These are phyloP conservation scores for Glomeris maerens DNA, from an alignment of 1,140 invertebrate genomes.

Conservation along the genomic window DNA sequence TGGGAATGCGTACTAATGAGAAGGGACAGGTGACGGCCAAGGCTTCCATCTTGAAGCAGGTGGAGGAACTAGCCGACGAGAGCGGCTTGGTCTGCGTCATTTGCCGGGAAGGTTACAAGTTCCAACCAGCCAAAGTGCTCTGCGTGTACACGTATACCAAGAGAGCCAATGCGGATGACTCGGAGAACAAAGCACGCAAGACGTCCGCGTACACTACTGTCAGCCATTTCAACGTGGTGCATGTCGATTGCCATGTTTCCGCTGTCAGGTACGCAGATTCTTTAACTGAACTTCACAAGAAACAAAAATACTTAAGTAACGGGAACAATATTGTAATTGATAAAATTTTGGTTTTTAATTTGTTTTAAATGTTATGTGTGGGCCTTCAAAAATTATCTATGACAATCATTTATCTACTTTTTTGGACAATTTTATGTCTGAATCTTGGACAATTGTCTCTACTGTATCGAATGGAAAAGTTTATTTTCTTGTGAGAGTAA, in stretches of 20 bases:
- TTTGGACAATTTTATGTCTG: too few species aligned
- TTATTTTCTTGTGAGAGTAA: too few species aligned
- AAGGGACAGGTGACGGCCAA: conserved; percentile 46
- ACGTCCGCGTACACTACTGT: conserved; percentile 69
- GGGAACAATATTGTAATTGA: neutral
- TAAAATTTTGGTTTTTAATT: too few species aligned
- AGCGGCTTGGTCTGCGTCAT: conserved; percentile 93
- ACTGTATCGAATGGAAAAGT: too few species aligned
- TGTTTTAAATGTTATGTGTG: too few species aligned
- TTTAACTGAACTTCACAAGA: too few species aligned
- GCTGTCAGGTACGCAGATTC: conserved; percentile 53
- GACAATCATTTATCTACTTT: too few species aligned
- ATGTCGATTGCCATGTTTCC: conserved; percentile 94
- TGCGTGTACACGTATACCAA: conserved; percentile 97
- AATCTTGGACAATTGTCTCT: too few species aligned
- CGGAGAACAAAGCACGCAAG: conserved; percentile 56
- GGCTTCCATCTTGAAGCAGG: conserved; percentile 32
- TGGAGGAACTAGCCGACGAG: conserved; percentile 49
- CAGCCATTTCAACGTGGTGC: conserved; percentile 95
- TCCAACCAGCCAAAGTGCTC: conserved; percentile 77
- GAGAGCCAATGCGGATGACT: conserved; percentile 85
- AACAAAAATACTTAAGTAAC: too few species aligned
- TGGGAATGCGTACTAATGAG: conserved; percentile 91
- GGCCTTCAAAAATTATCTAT: too few species aligned
- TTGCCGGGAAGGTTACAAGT: conserved; percentile 93